These are phyloP conservation scores for Cylindroiulus punctatus DNA, from an alignment of 2,888 invertebrate genomes.

Conservation along the genomic window DNA sequence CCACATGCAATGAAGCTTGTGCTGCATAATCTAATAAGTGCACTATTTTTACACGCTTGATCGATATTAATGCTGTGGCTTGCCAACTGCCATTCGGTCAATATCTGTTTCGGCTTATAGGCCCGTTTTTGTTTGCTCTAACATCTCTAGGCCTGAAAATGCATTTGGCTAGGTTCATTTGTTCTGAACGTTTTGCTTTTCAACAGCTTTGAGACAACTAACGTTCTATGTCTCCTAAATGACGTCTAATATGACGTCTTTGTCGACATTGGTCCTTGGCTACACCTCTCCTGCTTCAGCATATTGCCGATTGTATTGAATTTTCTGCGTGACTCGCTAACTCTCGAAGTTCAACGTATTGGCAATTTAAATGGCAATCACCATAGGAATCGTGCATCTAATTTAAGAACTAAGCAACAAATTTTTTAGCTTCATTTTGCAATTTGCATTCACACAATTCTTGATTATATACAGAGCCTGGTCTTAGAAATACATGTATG, in stretches of 20 bases:
- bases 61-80: neutral
- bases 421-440: too few species aligned
- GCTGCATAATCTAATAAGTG: neutral
- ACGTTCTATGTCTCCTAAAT: neutral
- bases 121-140: neutral
- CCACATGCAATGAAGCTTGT: neutral
- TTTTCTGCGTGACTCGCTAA: neutral
- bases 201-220: neutral
- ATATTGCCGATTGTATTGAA: too few species aligned
- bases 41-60: slow-evolving; percentile 3
- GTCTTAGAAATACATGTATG: too few species aligned
- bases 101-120: neutral
- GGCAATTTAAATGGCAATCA: neutral
- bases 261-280: too few species aligned
- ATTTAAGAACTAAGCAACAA: neutral
- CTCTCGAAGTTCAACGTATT: neutral
- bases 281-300: too few species aligned
- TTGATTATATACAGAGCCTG: too few species aligned
- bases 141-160: neutral
- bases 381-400: neutral
- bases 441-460: too few species aligned
- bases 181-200: neutral
- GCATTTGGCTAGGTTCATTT: too few species aligned
- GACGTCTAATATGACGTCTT: too few species aligned
- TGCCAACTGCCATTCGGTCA: slow-evolving; percentile 14